Percentiles rank a stretch among this genome's conserved stretches.
These are phyloP conservation scores for Macrosteles quadrilineatus DNA, from an alignment of 1,140 invertebrate species.

Conservation along the genomic window DNA sequence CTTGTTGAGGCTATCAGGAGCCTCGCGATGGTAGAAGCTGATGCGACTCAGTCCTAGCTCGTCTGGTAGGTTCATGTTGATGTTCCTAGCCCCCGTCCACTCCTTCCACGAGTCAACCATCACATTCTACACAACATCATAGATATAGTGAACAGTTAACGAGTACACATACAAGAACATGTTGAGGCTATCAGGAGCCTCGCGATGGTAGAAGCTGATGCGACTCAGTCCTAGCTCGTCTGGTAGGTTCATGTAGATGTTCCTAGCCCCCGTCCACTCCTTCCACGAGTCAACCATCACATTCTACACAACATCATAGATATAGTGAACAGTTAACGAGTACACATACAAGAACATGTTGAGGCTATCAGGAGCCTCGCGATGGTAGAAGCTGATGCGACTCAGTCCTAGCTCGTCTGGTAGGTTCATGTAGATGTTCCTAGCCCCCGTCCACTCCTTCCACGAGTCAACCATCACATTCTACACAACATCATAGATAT, in stretches of 20 bases:
- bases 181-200: constrained; percentile 48
- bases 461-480: constrained; percentile 52
- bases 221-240: constrained; percentile 50
- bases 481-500: too few species aligned
- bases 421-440: constrained; percentile 53
- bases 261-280: constrained; percentile 55
- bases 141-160: too few species aligned
- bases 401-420: constrained; percentile 51
- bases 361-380: constrained; percentile 48
- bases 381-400: constrained; percentile 50
- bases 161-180: constrained; percentile 56
- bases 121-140: too few species aligned
- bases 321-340: too few species aligned
- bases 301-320: too few species aligned
- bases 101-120: constrained; percentile 56
- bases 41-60: constrained; percentile 51
- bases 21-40: constrained; percentile 49
- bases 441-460: constrained; percentile 57
- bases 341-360: constrained; percentile 55
- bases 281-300: constrained; percentile 54
- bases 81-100: constrained; percentile 54
- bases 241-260: constrained; percentile 53
- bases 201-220: constrained; percentile 50
- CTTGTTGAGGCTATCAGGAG: constrained; percentile 48
- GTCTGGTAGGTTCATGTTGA: constrained; percentile 53